These are phyloP conservation scores for Neogale vison DNA, from an alignment of 2,113 vertebrate species.

Conservation along the genomic window DNA sequence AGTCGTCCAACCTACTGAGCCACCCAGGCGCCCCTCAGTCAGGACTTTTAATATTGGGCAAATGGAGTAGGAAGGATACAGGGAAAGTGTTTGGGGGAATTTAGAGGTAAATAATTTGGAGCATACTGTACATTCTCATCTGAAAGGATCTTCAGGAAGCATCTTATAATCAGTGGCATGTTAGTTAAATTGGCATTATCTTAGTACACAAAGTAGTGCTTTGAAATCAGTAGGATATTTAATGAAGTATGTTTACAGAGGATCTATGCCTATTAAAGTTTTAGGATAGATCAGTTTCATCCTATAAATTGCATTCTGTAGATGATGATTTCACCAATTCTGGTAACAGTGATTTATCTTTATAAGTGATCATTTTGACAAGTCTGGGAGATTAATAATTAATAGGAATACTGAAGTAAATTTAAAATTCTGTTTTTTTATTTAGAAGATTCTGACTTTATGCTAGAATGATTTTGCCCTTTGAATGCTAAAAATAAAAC, in stretches of 20 bases:
- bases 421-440: slow-evolving; percentile 39
- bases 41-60: background rate
- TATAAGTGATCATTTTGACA: slow-evolving; percentile 34
- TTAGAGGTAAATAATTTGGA: background rate
- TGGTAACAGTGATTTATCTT: background rate
- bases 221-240: background rate
- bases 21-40: no score
- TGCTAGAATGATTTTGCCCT: slow-evolving; percentile 19
- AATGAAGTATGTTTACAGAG: background rate
- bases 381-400: slow-evolving; percentile 56
- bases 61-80: background rate
- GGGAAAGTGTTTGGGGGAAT: background rate
- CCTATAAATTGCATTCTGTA: background rate
- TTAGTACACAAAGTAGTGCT: background rate
- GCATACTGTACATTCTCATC: background rate
- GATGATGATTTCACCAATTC: background rate
- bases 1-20: no score
- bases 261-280: background rate
- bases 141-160: background rate
- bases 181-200: background rate
- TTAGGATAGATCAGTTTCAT: background rate
- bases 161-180: background rate
- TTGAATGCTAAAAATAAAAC: slow-evolving; percentile 32
- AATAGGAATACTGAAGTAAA: slow-evolving; percentile 17
- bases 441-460: background rate